Conservation (phyloP, 2,113 vertebrate genomes). For the Ondatra zibethicus region DNA sequence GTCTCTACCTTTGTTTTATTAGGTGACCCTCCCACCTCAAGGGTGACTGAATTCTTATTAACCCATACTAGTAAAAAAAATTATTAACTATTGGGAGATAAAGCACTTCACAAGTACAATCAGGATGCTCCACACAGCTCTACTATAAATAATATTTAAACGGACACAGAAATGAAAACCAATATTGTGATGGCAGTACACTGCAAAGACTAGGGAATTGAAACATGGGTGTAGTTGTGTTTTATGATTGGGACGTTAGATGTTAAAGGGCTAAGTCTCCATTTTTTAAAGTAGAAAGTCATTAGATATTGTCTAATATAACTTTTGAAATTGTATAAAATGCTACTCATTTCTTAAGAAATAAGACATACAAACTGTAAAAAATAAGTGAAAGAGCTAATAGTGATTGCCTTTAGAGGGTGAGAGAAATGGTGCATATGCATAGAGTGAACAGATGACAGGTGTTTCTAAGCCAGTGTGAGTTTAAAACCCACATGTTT, state of each 20-base stretch:
- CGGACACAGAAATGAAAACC: background rate
- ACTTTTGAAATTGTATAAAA: background rate
- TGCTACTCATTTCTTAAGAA: background rate
- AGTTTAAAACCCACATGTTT: background rate
- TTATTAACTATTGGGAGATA: background rate
- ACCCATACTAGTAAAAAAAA: background rate
- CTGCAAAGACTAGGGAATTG: background rate
- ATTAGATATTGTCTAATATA: background rate
- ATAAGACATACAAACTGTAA: background rate
- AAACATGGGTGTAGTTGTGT: background rate
- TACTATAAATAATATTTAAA: conserved; percentile 8
- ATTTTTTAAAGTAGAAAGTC: background rate
- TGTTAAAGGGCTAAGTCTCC: background rate
- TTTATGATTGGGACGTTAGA: background rate
- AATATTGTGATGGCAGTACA: background rate
- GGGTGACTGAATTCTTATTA: background rate
- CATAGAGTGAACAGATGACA: background rate
- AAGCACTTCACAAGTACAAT: background rate
- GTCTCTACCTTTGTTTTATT: background rate
- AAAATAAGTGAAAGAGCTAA: background rate
- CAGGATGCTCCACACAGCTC: background rate
- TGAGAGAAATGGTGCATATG: background rate
- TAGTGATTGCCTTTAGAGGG: background rate
- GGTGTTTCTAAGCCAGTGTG: background rate
- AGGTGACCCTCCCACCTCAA: background rate